Base-by-base conservation (phyloP, 2,113 vertebrate species). In the Dicaeum eximium region DNA sequence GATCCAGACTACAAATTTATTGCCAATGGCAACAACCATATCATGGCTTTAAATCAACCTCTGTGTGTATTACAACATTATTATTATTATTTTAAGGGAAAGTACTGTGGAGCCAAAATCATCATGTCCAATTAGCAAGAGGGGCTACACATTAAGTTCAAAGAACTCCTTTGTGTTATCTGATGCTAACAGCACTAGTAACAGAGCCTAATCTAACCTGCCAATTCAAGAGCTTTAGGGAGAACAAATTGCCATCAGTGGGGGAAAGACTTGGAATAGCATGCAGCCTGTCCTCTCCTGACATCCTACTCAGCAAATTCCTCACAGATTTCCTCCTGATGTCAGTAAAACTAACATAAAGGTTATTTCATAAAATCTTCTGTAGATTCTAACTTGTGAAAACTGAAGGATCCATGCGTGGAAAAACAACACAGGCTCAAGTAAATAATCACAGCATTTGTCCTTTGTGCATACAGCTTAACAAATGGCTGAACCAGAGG, bases 231-330 rank as follows among this genome's bases (percentile, higher is more conserved):
- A 67, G 53, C 24, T 79, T 28, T n/a, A 53, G 65, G 70, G 77
- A 88, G 47, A 84, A 80, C 31, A 95, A 92, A 79, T 84, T 80
- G 79, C 82, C 2, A 4, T 54, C 18, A 19, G 64, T 1, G 1
- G 67, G 83, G 91, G 31, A 91, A 83, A 67, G 61, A 33, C 61
- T 80, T 95, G 86, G 69, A 92, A 85, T 83, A 78, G 66, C 48
- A 53, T 40, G 31, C 47, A 62, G 50, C 51, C 73, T 96, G 96
- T 96, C 93, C 88, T 98, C 89, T 96, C 69, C 87, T 96, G 80
- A 95, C 73, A 94, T 90, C 38, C 22, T 60, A 80, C 57, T 97
- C 96, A 97, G 97, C 91, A 95, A 91, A 97, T 97, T 97, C 85
- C 81, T 93, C 44, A 53, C 80, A 80, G 44, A 90, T 90, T 92